Conservation (phyloP, 2,888 invertebrate genomes). For the Ophion slaviceki region DNA sequence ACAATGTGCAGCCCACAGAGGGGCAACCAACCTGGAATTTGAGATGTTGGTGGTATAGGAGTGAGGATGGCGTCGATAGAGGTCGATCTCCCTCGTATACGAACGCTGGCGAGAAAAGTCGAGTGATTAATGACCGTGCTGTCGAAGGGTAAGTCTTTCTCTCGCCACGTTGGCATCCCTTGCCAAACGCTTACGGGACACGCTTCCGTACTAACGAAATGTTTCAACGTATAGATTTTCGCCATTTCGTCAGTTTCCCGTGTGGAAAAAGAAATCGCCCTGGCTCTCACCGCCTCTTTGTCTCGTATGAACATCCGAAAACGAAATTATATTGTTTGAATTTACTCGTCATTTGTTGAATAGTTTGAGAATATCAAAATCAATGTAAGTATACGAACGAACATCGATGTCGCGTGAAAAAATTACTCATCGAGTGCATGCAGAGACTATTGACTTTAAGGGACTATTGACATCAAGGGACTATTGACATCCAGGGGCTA, state of each 20-base stretch:
- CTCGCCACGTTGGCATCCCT: constrained; percentile 67
- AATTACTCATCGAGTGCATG: background rate
- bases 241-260: constrained; percentile 41
- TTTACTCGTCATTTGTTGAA: background rate
- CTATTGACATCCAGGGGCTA: too few relatives aligned
- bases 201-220: constrained; percentile 44
- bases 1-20: constrained; percentile 59
- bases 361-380: background rate
- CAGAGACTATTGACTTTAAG: background rate
- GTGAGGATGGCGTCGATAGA: constrained; percentile 62
- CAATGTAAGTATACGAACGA: background rate
- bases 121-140: constrained; percentile 80
- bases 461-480: too few relatives aligned
- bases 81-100: constrained; percentile 56
- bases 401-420: background rate
- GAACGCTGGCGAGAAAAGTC: constrained; percentile 65
- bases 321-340: constrained; percentile 5
- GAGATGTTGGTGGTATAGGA: constrained; percentile 66
- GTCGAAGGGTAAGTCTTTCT: constrained; percentile 76
- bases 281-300: background rate
- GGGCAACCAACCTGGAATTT: constrained; percentile 73
- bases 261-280: constrained; percentile 6
- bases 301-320: background rate
- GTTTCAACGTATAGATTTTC: constrained; percentile 53
- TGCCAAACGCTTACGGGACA: constrained; percentile 67